Conservation (phyloP, 2,113 vertebrate genomes). For the Nestor notabilis region DNA sequence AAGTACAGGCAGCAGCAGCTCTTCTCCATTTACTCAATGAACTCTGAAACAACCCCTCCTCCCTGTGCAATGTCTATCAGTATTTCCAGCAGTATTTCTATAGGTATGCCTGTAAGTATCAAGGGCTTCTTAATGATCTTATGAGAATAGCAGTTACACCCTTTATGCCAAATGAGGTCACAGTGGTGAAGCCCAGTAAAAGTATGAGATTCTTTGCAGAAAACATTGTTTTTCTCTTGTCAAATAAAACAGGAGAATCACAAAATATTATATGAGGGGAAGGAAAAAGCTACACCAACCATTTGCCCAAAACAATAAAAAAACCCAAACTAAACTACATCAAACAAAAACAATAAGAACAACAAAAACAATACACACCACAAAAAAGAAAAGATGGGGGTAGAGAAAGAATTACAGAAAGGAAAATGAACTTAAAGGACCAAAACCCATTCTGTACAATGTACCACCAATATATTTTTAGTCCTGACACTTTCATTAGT, state of each 20-base stretch:
- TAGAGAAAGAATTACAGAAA: background rate
- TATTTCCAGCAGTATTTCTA: background rate
- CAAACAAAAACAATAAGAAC: background rate
- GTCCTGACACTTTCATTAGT: conserved; percentile 65
- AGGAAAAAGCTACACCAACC: background rate
- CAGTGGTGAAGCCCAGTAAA: background rate
- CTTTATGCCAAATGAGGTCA: background rate
- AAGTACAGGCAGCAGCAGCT: background rate
- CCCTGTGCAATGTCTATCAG: background rate
- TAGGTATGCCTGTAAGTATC: background rate
- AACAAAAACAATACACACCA: background rate
- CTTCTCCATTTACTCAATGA: background rate
- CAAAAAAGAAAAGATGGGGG: background rate
- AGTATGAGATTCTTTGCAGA: background rate
- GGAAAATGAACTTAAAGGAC: background rate
- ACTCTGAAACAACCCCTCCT: background rate
- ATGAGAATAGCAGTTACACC: rapidly evolving
- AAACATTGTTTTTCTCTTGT: background rate
- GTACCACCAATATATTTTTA: conserved; percentile 40
- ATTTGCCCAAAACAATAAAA: background rate
- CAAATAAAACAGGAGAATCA: background rate
- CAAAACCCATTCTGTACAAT: background rate
- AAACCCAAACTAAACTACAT: background rate
- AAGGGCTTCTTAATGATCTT: background rate
- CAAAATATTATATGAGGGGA: background rate